Evolutionary conservation across 2,888 invertebrate species (phyloP).

Genomic region (Poecilobothrus nobilitatus): DNA sequence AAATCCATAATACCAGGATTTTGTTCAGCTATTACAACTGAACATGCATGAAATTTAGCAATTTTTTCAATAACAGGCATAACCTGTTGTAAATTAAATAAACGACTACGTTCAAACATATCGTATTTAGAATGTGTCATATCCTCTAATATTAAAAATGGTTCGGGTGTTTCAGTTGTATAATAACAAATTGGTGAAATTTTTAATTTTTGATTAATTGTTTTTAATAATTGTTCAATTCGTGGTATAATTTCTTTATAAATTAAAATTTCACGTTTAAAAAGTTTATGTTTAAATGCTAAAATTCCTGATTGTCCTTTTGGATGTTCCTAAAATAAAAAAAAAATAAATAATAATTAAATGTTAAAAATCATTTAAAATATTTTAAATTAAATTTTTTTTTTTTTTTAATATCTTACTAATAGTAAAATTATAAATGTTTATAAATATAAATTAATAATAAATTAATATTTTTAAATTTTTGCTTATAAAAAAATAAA

Average conservation of each 20-base stretch:
- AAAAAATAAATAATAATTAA: neutral
- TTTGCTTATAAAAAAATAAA: slow-evolving; percentile 9
- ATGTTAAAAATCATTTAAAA: neutral
- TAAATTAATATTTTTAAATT: too few relatives aligned
- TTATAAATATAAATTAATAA: too few relatives aligned
- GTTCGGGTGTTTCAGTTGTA: slow-evolving; percentile 39
- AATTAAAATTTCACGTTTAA: slow-evolving; percentile 39
- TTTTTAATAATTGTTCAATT: slow-evolving; percentile 34
- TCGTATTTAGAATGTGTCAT: slow-evolving; percentile 47
- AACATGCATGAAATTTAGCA: slow-evolving; percentile 51
- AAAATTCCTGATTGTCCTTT: slow-evolving; percentile 38
- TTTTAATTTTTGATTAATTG: slow-evolving; percentile 35
- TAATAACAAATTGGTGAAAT: slow-evolving; percentile 40
- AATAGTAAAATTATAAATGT: slow-evolving; percentile 2
- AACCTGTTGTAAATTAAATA: slow-evolving; percentile 49
- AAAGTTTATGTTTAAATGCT: slow-evolving; percentile 39
- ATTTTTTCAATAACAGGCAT: slow-evolving; percentile 47
- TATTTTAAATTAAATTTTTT: neutral
- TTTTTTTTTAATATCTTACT: too few relatives aligned
- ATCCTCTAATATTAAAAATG: slow-evolving; percentile 49
- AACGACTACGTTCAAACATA: slow-evolving; percentile 47
- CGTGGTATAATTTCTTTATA: slow-evolving; percentile 39
- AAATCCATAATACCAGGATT: slow-evolving; percentile 35
- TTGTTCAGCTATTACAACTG: slow-evolving; percentile 36
- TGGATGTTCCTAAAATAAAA: slow-evolving; percentile 33